Base-by-base conservation (phyloP, 2,113 vertebrate genomes). In the Boleophthalmus pectinirostris region DNA sequence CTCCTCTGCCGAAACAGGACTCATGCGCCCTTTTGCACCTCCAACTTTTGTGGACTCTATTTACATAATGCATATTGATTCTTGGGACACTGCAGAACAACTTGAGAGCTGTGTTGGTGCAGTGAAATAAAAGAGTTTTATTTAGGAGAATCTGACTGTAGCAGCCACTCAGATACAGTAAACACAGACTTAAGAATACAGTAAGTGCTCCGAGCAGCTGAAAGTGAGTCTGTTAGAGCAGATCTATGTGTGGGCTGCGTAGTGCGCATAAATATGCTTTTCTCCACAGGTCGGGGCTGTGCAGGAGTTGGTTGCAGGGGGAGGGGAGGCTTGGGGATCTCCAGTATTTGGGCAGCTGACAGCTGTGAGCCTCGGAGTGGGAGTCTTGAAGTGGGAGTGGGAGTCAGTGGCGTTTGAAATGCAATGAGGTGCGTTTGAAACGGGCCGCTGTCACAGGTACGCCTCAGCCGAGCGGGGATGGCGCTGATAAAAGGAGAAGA, bases 361-460 rank as follows among this genome's bases (percentile, higher is more conserved):
- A 92, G 89, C 79, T 92, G 91, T 83, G 73, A 89, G 89, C 85
- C 72, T 85, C 77, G 83, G 83, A 73, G 90, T 87, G 85, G 92
- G 93, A 93, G 89, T 88, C 81, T 74, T 90, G 75, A 85, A 79
- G 82, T 68, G 79, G 84, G 82, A 93, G 91, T 89, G 73, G 89
- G 87, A 91, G 90, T 93, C 87, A 81, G 87, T 82, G 89, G 82
- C 81, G 90, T 94, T 93, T 94, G 92, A 93, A 94, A 94, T 94
- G 94, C 93, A 94, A 80, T 91, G 92, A 94, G 92, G 82, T 92
- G 83, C 82, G 87, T 82, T 90, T 91, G 92, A 93, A 93, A 92
- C 92, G 92, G 91, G 94, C 90, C 91, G 82, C 93, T 93, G 92
- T 93, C 92, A 94, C 89, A 94, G 92, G 87, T 88, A 93, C 90